Conservation (phyloP, 1,140 invertebrate species). For the Neodiprion lecontei region DNA sequence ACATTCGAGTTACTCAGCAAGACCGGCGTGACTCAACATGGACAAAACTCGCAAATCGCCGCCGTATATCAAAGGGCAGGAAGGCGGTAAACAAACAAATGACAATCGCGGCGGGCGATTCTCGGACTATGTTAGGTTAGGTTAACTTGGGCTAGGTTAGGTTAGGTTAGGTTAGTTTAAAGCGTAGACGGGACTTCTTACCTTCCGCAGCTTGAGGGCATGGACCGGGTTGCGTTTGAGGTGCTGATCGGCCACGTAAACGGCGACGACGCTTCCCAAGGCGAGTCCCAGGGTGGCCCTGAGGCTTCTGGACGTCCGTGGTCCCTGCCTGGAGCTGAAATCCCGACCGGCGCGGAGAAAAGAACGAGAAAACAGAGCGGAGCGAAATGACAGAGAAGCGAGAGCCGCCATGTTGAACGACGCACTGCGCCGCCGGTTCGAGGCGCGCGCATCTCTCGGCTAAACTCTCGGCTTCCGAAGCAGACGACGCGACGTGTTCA, state of each 20-base stretch:
- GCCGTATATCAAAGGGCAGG: no score
- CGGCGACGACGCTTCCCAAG: slow-evolving; percentile 30
- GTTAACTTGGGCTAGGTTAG: no score
- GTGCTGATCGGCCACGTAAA: slow-evolving; percentile 35
- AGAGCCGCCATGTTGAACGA: slow-evolving; percentile 38
- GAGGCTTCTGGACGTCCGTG: slow-evolving; percentile 17
- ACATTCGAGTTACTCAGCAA: no score
- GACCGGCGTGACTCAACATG: no score
- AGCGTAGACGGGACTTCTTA: slow-evolving; percentile 22
- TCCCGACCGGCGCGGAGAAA: slow-evolving; percentile 27
- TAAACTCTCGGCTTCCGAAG: no score
- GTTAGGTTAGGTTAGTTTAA: no score
- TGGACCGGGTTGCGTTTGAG: slow-evolving; percentile 33
- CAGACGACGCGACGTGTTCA: not conserved
- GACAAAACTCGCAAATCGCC: no score
- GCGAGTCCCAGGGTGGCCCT: slow-evolving; percentile 26
- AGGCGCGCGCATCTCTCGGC: not conserved
- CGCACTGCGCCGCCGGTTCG: not conserved
- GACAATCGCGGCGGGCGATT: no score
- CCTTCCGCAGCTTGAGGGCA: slow-evolving; percentile 43
- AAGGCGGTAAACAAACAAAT: no score
- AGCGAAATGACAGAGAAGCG: slow-evolving; percentile 22
- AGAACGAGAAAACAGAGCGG: slow-evolving; percentile 15
- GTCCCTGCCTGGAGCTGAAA: slow-evolving; percentile 19
- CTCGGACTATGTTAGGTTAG: no score